Evolutionary conservation across 1,140 invertebrate genomes (phyloP).

Genomic region (Maniola jurtina): DNA sequence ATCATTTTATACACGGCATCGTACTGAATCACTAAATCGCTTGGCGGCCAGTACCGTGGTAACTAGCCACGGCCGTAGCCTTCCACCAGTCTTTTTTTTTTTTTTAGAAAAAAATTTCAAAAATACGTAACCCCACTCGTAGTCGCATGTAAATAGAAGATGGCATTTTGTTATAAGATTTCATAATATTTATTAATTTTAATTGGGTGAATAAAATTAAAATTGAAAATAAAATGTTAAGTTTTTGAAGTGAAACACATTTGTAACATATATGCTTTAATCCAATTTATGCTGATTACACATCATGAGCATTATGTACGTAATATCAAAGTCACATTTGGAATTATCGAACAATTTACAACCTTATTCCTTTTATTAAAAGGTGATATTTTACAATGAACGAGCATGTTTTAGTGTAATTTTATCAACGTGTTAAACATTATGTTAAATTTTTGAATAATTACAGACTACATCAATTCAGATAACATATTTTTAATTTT

Average conservation of each 20-base stretch:
- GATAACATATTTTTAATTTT: too few relatives aligned
- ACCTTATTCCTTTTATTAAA: constrained; percentile 59
- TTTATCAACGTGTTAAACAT: constrained; percentile 25
- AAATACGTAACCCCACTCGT: background rate
- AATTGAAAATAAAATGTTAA: background rate
- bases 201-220: background rate
- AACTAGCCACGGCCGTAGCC: too few relatives aligned
- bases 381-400: constrained; percentile 63
- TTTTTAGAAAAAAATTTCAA: too few relatives aligned
- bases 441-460: background rate
- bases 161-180: too few relatives aligned
- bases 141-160: background rate
- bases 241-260: constrained; percentile 30
- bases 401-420: constrained; percentile 20
- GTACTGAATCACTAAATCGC: too few relatives aligned
- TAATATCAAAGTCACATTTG: constrained; percentile 74
- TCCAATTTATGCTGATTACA: constrained; percentile 72
- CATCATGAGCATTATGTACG: constrained; percentile 63
- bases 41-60: too few relatives aligned
- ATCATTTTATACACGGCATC: too few relatives aligned
- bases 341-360: constrained; percentile 73
- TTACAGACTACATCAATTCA: background rate
- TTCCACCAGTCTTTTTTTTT: too few relatives aligned
- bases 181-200: background rate
- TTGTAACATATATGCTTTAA: constrained; percentile 72